Base-by-base conservation (phyloP, 2,113 vertebrate genomes). In the Petroica traversi region DNA sequence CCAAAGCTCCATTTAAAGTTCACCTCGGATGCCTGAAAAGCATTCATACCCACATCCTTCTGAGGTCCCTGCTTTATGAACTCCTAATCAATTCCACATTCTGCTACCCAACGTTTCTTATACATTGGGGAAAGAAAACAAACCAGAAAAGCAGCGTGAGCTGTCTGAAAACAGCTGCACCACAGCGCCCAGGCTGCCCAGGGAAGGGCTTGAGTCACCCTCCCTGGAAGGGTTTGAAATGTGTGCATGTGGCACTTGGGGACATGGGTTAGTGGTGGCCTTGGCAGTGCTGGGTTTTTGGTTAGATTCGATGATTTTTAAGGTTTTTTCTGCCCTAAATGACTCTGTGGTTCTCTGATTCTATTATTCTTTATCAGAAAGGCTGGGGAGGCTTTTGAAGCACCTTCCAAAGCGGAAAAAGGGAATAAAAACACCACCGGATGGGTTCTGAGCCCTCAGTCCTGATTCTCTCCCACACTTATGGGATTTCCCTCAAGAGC, bases 11-110 rank as follows among this genome's bases (percentile, higher is more conserved):
- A 86, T 76, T 91, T 85, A 93, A 89, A 92, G 87, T 89, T 93
- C 90, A 89, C 93, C 94, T 92, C 91, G 83, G 86, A 97, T 95
- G 93, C 93, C 93, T 77, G 81, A 95, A 92, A 94, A 94, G 91
- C 92, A 95, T 94, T 89, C 92, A 90, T 95, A 93, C 77, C 96
- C 95, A 93, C 83, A 83, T 86, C 81, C 92, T 96, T 97, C 92
- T 92, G 81, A 93, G 87, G 82, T 92, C 95, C 94, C 87, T 78
- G 77, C 79, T 96, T 96, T 83, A 93, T 93, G 94, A 94, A 94
- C 86, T 71, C 45, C 93, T 95, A 94, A 97, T 89, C 92, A 96
- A 89, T 91, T 91, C 95, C 94, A 90, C 38, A 74, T 95, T 92
- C 81, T 40, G 61, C 63, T 74, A 91, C 83, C 87, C 91, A 96